Percentiles rank a stretch among this genome's conserved stretches.
Conservation (phyloP, 1,140 invertebrate species). For the Thaumetopoea pityocampa region DNA sequence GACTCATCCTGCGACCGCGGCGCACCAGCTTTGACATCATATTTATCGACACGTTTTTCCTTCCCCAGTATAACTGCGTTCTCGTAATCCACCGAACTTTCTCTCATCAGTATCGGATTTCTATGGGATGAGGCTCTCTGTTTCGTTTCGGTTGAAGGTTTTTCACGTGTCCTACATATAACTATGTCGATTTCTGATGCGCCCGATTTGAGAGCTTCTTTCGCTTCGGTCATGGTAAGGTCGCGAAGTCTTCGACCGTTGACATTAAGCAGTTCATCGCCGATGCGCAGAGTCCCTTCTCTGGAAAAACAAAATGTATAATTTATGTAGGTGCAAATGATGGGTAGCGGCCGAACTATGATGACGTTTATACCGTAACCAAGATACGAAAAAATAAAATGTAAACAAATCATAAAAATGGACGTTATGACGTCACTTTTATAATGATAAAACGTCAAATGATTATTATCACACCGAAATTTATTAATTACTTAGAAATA, state of each 20-base stretch:
- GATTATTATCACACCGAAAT: too few relatives aligned
- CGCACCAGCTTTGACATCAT: constrained; percentile 59
- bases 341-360: too few relatives aligned
- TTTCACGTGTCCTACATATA: constrained; percentile 76
- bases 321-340: too few relatives aligned
- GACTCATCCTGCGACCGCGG: constrained; percentile 58
- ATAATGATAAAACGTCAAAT: too few relatives aligned
- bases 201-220: constrained; percentile 80
- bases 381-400: too few relatives aligned
- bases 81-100: constrained; percentile 83
- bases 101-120: constrained; percentile 68
- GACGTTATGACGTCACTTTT: too few relatives aligned
- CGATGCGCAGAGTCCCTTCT: constrained; percentile 84
- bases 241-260: constrained; percentile 86
- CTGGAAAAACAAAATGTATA: constrained; percentile 67
- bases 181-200: constrained; percentile 86
- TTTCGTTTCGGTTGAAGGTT: constrained; percentile 28
- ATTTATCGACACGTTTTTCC: constrained; percentile 62
- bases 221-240: constrained; percentile 85
- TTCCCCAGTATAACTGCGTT: constrained; percentile 77
- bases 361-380: too few relatives aligned
- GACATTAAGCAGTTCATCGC: constrained; percentile 90
- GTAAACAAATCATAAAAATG: too few relatives aligned
- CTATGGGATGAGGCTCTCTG: constrained; percentile 50
- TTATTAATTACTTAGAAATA: too few relatives aligned